These are phyloP conservation scores for Cephalopterus ornatus DNA, from an alignment of 2,113 vertebrate genomes.

Conservation along the genomic window DNA sequence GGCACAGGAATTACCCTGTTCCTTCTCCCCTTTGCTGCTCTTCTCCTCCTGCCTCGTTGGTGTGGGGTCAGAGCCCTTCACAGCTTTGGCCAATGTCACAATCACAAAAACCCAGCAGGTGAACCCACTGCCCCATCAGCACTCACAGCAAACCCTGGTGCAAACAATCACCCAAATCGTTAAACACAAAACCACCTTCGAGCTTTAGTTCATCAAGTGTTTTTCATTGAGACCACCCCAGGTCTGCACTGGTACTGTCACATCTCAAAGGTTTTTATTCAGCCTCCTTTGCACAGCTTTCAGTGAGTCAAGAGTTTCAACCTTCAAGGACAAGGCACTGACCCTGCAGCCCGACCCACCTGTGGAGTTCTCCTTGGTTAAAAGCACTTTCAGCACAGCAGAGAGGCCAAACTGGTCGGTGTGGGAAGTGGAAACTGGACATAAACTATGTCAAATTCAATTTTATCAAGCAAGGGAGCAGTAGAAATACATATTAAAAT, in stretches of 20 bases:
- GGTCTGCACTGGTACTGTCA: accelerated
- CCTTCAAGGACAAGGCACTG: accelerated
- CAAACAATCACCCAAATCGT: background rate
- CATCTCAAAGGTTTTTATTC: background rate
- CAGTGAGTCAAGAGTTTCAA: background rate
- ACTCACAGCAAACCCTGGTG: background rate
- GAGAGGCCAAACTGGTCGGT: background rate
- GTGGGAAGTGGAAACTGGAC: background rate
- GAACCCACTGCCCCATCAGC: background rate
- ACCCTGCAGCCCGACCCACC: background rate
- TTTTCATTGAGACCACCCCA: background rate
- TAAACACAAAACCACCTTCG: background rate
- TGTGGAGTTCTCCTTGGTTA: background rate
- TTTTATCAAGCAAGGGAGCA: background rate
- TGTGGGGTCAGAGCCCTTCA: background rate
- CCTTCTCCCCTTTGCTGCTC: background rate
- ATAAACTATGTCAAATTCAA: background rate
- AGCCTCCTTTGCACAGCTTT: background rate
- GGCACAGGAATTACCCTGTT: background rate
- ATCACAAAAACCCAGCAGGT: background rate
- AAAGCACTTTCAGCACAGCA: background rate
- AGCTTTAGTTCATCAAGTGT: accelerated
- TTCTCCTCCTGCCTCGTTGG: background rate
- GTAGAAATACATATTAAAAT: background rate
- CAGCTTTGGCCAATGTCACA: background rate